Conservation (phyloP, 2,888 invertebrate genomes). For the Philopedon plagiatum region DNA sequence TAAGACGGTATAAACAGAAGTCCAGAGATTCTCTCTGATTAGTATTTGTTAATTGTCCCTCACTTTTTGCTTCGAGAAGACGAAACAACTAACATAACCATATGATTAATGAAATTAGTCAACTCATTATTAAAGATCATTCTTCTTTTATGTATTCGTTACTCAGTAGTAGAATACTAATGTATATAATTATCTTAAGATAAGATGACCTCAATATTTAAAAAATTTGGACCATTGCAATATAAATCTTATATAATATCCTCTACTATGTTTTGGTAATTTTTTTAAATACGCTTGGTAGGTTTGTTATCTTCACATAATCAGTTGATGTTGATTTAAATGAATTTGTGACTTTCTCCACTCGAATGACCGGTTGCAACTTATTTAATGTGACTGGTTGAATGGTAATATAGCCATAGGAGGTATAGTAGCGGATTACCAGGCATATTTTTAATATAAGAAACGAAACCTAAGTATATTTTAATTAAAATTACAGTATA, state of each 20-base stretch:
- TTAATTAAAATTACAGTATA: too few relatives aligned
- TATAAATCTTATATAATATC: conserved; percentile 18
- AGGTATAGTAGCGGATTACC: not conserved
- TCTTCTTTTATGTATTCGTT: not conserved
- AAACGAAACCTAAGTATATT: too few relatives aligned
- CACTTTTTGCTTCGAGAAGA: too few relatives aligned
- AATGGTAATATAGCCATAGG: too few relatives aligned
- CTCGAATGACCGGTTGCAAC: conserved; percentile 17
- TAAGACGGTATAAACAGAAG: too few relatives aligned
- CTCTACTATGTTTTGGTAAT: conserved; percentile 13
- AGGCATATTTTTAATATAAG: too few relatives aligned
- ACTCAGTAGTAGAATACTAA: not conserved
- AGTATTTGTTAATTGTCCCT: too few relatives aligned
- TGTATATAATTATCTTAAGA: conserved; percentile 16
- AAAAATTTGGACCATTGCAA: conserved; percentile 4
- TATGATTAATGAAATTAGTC: not conserved
- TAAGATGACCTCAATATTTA: conserved; percentile 5
- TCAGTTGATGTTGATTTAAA: conserved; percentile 21
- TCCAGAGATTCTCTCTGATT: too few relatives aligned
- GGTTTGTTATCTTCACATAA: conserved; percentile 25
- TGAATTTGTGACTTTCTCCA: conserved; percentile 23
- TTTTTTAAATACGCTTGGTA: conserved; percentile 14
- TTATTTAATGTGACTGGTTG: not conserved
- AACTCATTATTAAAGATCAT: not conserved
- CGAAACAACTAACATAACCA: too few relatives aligned